Evolutionary conservation across 2,797 vertebrate species (phyloP).

Genomic region (Peromyscus aztecus): DNA sequence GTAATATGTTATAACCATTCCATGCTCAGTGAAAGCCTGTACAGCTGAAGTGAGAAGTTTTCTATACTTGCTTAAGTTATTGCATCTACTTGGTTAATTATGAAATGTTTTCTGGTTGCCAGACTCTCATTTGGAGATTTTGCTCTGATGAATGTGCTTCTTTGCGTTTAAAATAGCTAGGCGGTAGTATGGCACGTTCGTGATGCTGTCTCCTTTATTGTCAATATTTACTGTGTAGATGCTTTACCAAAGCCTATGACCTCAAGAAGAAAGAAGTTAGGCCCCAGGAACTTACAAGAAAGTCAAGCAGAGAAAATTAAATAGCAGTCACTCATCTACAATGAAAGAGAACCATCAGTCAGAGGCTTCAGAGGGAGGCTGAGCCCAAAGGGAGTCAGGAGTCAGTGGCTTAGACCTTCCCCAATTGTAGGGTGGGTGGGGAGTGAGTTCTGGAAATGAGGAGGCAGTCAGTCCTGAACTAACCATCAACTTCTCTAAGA

Average conservation of each 20-base stretch:
- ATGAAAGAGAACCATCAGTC: neutral
- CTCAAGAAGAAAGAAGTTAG: neutral
- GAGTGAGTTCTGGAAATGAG: neutral
- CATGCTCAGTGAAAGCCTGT: neutral
- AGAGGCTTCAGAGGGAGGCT: neutral
- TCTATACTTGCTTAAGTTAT: neutral
- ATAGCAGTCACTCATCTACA: neutral
- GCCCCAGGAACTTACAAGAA: neutral
- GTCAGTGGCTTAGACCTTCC: neutral
- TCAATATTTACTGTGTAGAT: neutral
- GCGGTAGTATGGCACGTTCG: neutral
- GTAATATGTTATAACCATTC: neutral
- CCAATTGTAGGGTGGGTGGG: neutral
- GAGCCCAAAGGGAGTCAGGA: neutral
- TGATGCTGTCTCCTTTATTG: neutral
- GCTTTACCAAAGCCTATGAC: neutral
- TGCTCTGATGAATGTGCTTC: neutral
- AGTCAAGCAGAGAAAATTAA: neutral
- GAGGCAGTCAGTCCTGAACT: neutral
- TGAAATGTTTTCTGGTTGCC: neutral
- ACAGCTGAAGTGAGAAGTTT: neutral
- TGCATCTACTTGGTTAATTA: slow-evolving; percentile 7
- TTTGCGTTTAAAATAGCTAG: neutral
- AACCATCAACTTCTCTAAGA: neutral
- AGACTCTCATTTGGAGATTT: neutral